phyloP scores from a whole-genome alignment of 2,888 invertebrate genomes.

The Mimas tiliae region DNA sequence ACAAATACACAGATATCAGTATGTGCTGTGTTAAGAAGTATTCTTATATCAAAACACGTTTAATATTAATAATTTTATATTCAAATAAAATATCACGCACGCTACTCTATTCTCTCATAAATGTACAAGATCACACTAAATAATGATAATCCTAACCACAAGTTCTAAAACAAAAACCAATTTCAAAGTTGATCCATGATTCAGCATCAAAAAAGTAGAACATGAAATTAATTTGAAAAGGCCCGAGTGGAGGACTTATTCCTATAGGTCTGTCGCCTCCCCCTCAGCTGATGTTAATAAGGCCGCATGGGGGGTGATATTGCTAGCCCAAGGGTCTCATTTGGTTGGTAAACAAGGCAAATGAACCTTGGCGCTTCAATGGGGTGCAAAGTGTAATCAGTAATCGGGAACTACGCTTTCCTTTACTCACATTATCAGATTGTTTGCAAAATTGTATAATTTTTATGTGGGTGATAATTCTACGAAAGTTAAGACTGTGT shows the following conservation, averaged over 20 bases:
- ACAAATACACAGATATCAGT: no score
- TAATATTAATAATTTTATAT: no score
- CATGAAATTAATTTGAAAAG: constrained; percentile 60
- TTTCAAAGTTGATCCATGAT: constrained; percentile 47
- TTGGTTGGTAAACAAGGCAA: constrained; percentile 45
- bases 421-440: constrained; percentile 48
- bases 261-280: constrained; percentile 32
- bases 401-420: constrained; percentile 47
- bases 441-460: constrained; percentile 44
- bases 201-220: constrained; percentile 58
- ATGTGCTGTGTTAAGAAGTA: no score
- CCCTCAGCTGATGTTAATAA: constrained; percentile 18
- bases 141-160: constrained; percentile 19
- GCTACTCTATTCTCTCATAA: neutral
- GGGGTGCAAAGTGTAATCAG: constrained; percentile 58
- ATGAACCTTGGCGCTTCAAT: constrained; percentile 61
- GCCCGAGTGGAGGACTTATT: constrained; percentile 40
- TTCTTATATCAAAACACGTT: no score
- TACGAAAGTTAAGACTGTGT: no score
- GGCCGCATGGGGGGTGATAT: constrained; percentile 29
- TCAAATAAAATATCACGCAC: no score
- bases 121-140: neutral
- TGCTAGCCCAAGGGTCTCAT: constrained; percentile 35
- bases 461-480: no score
- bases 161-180: constrained; percentile 45